Evolutionary conservation across 30 jellyfish, hydroid and myxozoan species (phyloP).

Genomic region (Aurelia sp.): DNA sequence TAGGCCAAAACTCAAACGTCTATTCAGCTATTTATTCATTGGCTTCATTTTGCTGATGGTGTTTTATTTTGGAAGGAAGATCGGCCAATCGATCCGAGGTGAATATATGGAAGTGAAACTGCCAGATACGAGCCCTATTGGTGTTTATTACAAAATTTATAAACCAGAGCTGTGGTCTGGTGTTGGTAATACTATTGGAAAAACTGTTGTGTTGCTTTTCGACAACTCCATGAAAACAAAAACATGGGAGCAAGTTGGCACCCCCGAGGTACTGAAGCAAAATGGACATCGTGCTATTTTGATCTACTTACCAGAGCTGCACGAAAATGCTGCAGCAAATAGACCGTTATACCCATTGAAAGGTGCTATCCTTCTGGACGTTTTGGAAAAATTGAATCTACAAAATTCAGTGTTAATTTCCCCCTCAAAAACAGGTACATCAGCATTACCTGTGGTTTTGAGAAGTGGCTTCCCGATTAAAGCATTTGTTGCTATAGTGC

Average conservation of each 20-base stretch:
- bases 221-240: conserved; percentile 6
- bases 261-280: conserved; percentile 42
- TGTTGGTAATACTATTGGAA: too few species aligned
- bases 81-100: neutral
- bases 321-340: neutral
- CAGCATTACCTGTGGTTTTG: conserved; percentile 71
- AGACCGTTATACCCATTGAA: conserved; percentile 42
- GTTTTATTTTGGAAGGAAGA: neutral
- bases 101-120: conserved; percentile 7
- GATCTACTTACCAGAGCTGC: conserved; percentile 36
- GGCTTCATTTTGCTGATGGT: too few species aligned
- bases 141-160: neutral
- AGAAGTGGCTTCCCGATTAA: conserved; percentile 55
- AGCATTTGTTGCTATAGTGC: conserved; percentile 75
- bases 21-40: too few species aligned
- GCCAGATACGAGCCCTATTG: neutral
- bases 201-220: conserved; percentile 56
- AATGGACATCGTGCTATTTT: conserved; percentile 57
- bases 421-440: conserved; percentile 72
- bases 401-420: conserved; percentile 48
- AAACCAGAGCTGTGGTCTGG: neutral
- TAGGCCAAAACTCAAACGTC: too few species aligned
- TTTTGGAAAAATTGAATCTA: conserved; percentile 47
- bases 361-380: conserved; percentile 45
- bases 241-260: conserved; percentile 63